These are phyloP conservation scores for Rhinatrema bivittatum DNA, from an alignment of 2,797 vertebrate genomes.

Conservation along the genomic window DNA sequence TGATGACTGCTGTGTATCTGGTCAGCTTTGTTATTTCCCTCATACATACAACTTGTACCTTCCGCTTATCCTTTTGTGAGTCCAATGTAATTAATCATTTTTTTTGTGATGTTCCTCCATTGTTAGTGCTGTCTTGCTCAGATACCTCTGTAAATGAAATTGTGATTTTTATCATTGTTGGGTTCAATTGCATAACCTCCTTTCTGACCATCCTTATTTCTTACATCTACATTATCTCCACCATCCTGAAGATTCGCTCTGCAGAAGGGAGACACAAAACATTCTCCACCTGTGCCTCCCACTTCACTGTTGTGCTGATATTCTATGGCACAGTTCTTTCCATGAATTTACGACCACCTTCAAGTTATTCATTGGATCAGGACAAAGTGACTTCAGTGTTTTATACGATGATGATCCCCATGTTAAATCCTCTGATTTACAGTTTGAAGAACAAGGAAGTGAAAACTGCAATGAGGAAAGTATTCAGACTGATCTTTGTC, in stretches of 20 bases:
- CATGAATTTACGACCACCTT: conserved; percentile 8
- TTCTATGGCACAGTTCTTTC: conserved; percentile 14
- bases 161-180: conserved; percentile 14
- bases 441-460: conserved; percentile 12
- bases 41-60: conserved; percentile 10
- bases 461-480: conserved; percentile 1
- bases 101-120: conserved; percentile 10
- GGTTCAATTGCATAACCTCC: conserved; percentile 7
- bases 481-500: too few species aligned
- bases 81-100: conserved; percentile 10
- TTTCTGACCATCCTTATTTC: conserved; percentile 2
- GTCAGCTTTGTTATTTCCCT: conserved; percentile 4
- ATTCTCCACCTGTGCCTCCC: conserved; percentile 11
- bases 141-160: conserved; percentile 6
- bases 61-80: conserved; percentile 7
- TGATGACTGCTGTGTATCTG: conserved; percentile 2
- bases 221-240: conserved; percentile 7
- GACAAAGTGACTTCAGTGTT: conserved; percentile 9
- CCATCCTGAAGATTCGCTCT: conserved; percentile 1
- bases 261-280: conserved; percentile 4
- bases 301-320: conserved; percentile 1
- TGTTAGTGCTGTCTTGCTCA: conserved; percentile 5
- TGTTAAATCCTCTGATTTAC: conserved; percentile 12
- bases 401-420: conserved; percentile 7
- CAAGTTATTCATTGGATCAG: conserved; percentile 5